Percentiles rank a stretch among this genome's conserved stretches.
Conservation (phyloP, 2,113 vertebrate genomes). For the Ascaphus truei region DNA sequence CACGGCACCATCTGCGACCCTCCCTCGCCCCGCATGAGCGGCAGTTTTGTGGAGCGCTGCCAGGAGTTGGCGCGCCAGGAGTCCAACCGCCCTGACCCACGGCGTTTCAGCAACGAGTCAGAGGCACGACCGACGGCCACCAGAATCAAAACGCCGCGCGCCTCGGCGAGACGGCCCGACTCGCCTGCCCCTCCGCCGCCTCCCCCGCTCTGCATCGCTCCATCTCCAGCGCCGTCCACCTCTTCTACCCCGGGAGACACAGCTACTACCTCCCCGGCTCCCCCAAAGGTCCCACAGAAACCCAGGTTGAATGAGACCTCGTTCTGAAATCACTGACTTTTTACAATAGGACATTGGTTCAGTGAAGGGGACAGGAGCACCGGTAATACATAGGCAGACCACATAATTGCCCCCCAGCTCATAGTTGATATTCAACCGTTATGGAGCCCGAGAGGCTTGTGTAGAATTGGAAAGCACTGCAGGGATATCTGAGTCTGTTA, state of each 20-base stretch:
- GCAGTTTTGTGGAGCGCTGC: slow-evolving; percentile 81
- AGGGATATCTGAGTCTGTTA: too few species aligned
- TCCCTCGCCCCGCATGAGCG: slow-evolving; percentile 37
- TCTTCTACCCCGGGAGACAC: slow-evolving; percentile 29
- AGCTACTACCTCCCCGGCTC: slow-evolving; percentile 6
- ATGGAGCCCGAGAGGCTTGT: too few species aligned
- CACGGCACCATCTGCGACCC: slow-evolving; percentile 31
- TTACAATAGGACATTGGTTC: too few species aligned
- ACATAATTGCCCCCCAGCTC: too few species aligned
- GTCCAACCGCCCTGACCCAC: slow-evolving; percentile 38
- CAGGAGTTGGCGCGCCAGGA: slow-evolving; percentile 76
- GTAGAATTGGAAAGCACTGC: too few species aligned
- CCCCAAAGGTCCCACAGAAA: slow-evolving; percentile 54
- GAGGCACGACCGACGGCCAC: slow-evolving; percentile 49
- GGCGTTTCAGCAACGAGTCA: slow-evolving; percentile 57
- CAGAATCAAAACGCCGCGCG: slow-evolving; percentile 32
- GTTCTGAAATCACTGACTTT: slow-evolving; percentile 65
- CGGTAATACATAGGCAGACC: too few species aligned
- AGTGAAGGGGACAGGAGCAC: too few species aligned
- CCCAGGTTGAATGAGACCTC: slow-evolving; percentile 79
- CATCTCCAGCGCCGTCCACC: slow-evolving; percentile 31
- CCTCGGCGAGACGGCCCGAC: slow-evolving; percentile 3
- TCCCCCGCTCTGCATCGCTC: background rate
- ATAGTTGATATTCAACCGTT: too few species aligned
- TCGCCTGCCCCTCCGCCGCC: slow-evolving; percentile 35